Evolutionary conservation across 2,113 vertebrate species (phyloP).

Genomic region (Oxyura jamaicensis): DNA sequence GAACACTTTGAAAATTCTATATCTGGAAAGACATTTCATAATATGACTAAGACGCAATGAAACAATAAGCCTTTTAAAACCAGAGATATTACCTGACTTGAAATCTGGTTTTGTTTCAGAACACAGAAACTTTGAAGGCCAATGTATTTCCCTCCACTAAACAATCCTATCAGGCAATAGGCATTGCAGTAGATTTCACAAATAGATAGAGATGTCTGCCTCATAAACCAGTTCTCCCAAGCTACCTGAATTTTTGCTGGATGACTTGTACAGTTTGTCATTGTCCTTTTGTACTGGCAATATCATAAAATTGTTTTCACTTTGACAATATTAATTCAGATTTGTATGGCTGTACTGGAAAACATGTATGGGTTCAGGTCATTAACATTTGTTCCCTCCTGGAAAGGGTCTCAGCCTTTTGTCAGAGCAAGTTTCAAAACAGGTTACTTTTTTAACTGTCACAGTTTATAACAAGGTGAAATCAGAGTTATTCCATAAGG

Average conservation of each 20-base stretch:
- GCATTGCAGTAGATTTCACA: background rate
- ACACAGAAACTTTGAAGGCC: background rate
- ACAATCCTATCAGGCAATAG: background rate
- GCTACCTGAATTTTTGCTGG: background rate
- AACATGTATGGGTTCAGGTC: background rate
- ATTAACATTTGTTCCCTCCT: background rate
- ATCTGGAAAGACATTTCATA: conserved; percentile 2
- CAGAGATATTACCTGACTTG: background rate
- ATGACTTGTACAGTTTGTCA: background rate
- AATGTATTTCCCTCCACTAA: background rate
- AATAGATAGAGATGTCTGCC: background rate
- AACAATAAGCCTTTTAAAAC: background rate
- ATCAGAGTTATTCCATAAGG: background rate
- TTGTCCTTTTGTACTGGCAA: background rate
- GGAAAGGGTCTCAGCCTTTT: background rate
- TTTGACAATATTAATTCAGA: background rate
- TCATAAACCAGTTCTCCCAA: background rate
- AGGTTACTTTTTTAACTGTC: background rate
- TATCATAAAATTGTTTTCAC: background rate
- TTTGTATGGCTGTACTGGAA: background rate
- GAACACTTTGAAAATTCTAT: conserved; percentile 33
- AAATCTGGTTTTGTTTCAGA: background rate
- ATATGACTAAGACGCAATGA: background rate
- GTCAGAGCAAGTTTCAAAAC: background rate
- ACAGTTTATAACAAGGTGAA: background rate